A percentile compares a stretch with the other conserved stretches of the same genome.
These are phyloP conservation scores for Antechinus stuartii DNA, from an alignment of 2,113 vertebrate genomes.

Conservation along the genomic window DNA sequence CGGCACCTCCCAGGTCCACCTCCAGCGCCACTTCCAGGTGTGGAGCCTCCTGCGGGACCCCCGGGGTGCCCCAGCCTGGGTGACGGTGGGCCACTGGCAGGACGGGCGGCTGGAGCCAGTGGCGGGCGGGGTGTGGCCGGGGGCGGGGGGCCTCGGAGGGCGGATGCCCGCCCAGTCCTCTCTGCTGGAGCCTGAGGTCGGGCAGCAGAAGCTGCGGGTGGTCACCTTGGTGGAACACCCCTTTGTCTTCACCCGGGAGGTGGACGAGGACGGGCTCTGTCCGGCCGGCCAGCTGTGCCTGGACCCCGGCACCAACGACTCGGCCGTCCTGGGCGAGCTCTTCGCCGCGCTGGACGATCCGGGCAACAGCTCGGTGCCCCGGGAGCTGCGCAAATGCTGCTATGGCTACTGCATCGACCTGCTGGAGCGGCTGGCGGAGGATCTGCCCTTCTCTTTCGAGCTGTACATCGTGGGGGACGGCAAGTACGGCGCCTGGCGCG, in stretches of 20 bases:
- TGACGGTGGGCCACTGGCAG: conserved; percentile 91
- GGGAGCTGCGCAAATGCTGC: conserved; percentile 91
- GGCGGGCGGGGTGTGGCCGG: conserved; percentile 71
- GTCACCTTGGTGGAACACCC: conserved; percentile 95
- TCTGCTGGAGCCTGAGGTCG: not conserved
- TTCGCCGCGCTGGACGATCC: conserved; percentile 83
- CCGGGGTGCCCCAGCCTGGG: conserved; percentile 90
- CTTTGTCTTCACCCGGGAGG: conserved; percentile 93
- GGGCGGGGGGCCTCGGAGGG: conserved; percentile 47
- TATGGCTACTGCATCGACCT: conserved; percentile 97
- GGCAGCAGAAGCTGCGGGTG: conserved; percentile 85
- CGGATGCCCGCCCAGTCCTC: not conserved
- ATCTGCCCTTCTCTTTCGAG: conserved; percentile 93
- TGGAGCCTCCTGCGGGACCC: conserved; percentile 91
- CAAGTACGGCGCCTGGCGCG: conserved; percentile 92
- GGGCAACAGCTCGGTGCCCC: conserved; percentile 83
- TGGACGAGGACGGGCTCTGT: conserved; percentile 91
- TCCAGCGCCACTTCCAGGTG: conserved; percentile 86
- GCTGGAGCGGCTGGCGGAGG: conserved; percentile 93
- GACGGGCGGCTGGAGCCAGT: conserved; percentile 86
- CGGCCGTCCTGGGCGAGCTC: conserved; percentile 83
- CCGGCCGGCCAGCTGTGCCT: conserved; percentile 92
- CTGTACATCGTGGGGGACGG: conserved; percentile 97
- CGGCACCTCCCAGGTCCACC: conserved; percentile 81
- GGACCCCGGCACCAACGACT: conserved; percentile 89